Conservation (phyloP, 2,113 vertebrate genomes). For the Ancistrus triradiatus region DNA sequence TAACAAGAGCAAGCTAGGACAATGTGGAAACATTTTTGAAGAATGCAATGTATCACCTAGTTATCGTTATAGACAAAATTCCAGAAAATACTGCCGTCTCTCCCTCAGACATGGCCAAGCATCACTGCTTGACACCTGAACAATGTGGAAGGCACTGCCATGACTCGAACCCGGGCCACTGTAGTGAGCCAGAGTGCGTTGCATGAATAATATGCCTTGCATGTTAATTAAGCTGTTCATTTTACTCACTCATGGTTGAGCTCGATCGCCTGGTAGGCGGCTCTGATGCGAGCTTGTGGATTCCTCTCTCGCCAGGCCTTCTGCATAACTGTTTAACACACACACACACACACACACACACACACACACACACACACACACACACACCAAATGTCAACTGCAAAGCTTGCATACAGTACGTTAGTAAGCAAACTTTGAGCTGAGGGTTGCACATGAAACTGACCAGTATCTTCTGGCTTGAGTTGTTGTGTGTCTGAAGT, state of each 20-base stretch:
- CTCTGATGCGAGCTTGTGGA: slow-evolving; percentile 92
- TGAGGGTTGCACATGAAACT: slow-evolving; percentile 4
- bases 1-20: no score
- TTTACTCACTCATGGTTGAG: slow-evolving; percentile 92
- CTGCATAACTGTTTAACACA: slow-evolving; percentile 83
- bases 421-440: no score
- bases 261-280: slow-evolving; percentile 92
- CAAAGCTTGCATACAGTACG: not conserved
- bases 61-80: no score
- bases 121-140: no score
- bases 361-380: slow-evolving; percentile 21
- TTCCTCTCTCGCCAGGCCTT: slow-evolving; percentile 97
- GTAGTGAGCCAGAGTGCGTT: no score
- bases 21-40: no score
- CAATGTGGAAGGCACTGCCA: no score
- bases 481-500: slow-evolving; percentile 90
- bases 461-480: slow-evolving; percentile 89
- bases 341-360: not conserved
- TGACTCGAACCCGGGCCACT: no score
- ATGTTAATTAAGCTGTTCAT: not conserved
- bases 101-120: no score
- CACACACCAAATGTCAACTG: not conserved
- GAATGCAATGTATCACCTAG: no score
- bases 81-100: no score
- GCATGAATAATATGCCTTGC: no score